Evolutionary conservation across 1,140 invertebrate genomes (phyloP).

Genomic region (Acyrthosiphon pisum): DNA sequence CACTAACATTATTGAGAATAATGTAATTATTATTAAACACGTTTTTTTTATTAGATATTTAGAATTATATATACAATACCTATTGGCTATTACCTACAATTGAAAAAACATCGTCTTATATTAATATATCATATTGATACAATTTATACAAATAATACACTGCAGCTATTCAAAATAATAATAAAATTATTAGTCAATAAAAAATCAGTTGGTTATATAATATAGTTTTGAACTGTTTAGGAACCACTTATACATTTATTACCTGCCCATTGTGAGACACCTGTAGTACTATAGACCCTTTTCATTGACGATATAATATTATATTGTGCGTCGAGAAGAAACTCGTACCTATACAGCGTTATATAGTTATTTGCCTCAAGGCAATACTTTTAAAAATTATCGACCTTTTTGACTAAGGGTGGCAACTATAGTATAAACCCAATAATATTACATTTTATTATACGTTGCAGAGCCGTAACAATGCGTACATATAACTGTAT

Average conservation of each 20-base stretch:
- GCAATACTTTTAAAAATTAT: not conserved
- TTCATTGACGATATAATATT: not conserved
- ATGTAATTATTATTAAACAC: not conserved
- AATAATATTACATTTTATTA: not conserved
- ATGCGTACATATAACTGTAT: not conserved
- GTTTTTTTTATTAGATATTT: not conserved
- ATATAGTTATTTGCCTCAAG: too few relatives aligned
- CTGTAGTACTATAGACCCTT: not conserved
- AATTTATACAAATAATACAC: too few relatives aligned
- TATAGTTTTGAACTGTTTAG: not conserved
- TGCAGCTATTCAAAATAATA: too few relatives aligned
- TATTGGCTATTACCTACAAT: too few relatives aligned
- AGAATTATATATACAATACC: not conserved
- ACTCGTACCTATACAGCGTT: not conserved
- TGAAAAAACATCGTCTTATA: too few relatives aligned
- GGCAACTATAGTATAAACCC: not conserved
- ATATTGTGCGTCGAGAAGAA: not conserved
- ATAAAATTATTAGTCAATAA: too few relatives aligned
- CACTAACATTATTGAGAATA: not conserved
- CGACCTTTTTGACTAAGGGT: not conserved
- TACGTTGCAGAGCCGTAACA: not conserved
- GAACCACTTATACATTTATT: not conserved
- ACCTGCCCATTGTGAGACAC: not conserved
- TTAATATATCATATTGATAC: too few relatives aligned
- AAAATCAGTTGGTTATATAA: too few relatives aligned